A percentile compares a stretch with the other conserved stretches of the same genome.
Evolutionary conservation across 2,797 vertebrate species (phyloP).

Genomic region (Microctenopoma stevenorrisi): DNA sequence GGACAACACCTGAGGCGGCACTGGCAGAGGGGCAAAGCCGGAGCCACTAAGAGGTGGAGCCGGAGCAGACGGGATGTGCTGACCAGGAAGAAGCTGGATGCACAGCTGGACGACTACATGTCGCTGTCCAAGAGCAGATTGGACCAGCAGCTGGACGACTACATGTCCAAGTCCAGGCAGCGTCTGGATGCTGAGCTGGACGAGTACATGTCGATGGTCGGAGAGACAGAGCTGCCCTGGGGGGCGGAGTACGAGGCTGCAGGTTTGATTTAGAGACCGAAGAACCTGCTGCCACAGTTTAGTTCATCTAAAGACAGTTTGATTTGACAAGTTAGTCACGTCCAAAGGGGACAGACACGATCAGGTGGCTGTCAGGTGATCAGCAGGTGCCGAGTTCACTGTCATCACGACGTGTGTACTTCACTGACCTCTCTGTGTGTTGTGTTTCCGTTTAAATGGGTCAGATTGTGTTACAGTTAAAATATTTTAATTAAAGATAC

Average conservation of each 20-base stretch:
- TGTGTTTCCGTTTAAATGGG: neutral
- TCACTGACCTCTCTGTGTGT: conserved; percentile 35
- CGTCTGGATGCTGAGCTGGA: conserved; percentile 49
- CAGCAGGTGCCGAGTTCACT: neutral
- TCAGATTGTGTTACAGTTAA: neutral
- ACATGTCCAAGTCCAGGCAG: conserved; percentile 58
- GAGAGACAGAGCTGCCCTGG: neutral
- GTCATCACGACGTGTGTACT: conserved; percentile 3
- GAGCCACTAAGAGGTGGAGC: conserved; percentile 37
- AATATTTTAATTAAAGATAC: conserved; percentile 13
- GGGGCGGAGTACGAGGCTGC: neutral
- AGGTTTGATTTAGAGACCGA: neutral
- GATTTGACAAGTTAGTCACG: neutral
- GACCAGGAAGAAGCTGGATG: conserved; percentile 90
- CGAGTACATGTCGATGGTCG: conserved; percentile 58
- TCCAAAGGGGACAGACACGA: no score
- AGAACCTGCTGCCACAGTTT: neutral
- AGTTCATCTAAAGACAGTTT: neutral
- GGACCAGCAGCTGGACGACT: conserved; percentile 71
- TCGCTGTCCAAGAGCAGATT: conserved; percentile 74
- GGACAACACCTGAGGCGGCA: neutral
- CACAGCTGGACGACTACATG: conserved; percentile 92
- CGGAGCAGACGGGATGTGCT: conserved; percentile 69
- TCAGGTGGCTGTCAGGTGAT: neutral
- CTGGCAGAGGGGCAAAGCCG: conserved; percentile 63